These are phyloP conservation scores for Sycophaga agraensis DNA, from an alignment of 1,140 invertebrate genomes.

Conservation along the genomic window DNA sequence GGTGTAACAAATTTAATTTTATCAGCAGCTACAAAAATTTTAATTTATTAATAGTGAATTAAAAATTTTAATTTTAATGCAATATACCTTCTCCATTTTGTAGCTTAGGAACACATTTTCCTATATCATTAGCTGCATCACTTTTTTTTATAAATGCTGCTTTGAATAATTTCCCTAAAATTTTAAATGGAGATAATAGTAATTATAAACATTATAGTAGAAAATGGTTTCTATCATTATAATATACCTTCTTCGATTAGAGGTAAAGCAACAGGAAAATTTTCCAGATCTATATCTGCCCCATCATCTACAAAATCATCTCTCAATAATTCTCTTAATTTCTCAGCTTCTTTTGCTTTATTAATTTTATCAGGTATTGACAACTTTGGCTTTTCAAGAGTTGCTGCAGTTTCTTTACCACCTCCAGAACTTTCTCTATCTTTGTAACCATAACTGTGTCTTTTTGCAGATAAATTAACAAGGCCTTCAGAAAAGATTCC, in stretches of 20 bases:
- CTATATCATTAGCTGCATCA: background rate
- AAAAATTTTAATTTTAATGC: background rate
- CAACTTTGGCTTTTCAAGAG: constrained; percentile 45
- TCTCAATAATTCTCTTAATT: constrained; percentile 41
- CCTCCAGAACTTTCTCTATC: constrained; percentile 32
- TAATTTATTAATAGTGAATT: background rate
- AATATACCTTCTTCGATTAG: constrained; percentile 38
- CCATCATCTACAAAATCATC: constrained; percentile 51
- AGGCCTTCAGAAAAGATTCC: constrained; percentile 52
- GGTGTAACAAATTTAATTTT: background rate
- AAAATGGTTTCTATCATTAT: background rate
- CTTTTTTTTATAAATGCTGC: too few species aligned
- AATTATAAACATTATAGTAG: constrained; percentile 15
- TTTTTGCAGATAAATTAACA: constrained; percentile 29
- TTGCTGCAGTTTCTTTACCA: constrained; percentile 26
- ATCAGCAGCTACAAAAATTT: constrained; percentile 1
- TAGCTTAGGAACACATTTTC: constrained; percentile 40
- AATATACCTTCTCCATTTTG: constrained; percentile 45
- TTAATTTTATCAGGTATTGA: constrained; percentile 42
- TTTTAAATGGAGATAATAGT: background rate
- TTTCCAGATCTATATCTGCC: constrained; percentile 35
- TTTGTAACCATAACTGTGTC: constrained; percentile 4
- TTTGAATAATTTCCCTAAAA: constrained; percentile 36
- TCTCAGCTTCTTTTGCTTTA: constrained; percentile 48
- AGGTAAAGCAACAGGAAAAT: constrained; percentile 43